Base-by-base conservation (phyloP, 1,140 invertebrate species). In the Elysia chlorotica region DNA sequence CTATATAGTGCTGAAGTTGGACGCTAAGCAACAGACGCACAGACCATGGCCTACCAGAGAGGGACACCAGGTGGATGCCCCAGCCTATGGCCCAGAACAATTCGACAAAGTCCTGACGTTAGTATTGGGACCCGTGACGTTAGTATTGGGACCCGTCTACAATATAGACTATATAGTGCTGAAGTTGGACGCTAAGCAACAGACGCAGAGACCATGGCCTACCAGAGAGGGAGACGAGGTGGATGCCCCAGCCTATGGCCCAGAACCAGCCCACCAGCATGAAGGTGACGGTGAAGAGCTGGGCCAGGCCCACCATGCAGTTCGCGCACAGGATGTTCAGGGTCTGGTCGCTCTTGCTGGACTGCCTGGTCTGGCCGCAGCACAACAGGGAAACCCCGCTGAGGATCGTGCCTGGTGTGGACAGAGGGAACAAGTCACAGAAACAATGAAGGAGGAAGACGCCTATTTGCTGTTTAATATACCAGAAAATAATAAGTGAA, bases 81-180 rank as follows among this genome's bases (percentile, higher is more conserved):
- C 96, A 98, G 91, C 95, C 96, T 66, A 98, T 93, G 36, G 95
- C 96, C 96, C 96, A 98, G 74, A 96, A 96, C 96, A 96, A 98
- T 2, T 96, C 96, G 35, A 98, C 96, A n/a, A n/a, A n/a, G n/a
- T n/a, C n/a, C n/a, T n/a, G n/a, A n/a, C n/a, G n/a, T n/a, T n/a
- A n/a, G n/a, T n/a, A n/a, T n/a, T n/a, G n/a, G n/a, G n/a, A n/a
- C n/a, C n/a, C n/a, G n/a, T n/a, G n/a, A n/a, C n/a, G n/a, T n/a
- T n/a, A n/a, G n/a, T n/a, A n/a, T n/a, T n/a, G n/a, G n/a, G n/a
- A n/a, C n/a, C n/a, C n/a, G n/a, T n/a, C n/a, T n/a, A n/a, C n/a
- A n/a, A n/a, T n/a, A n/a, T n/a, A n/a, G n/a, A n/a, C n/a, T n/a
- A n/a, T n/a, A n/a, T n/a, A n/a, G n/a, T n/a, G n/a, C n/a, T n/a